phyloP scores from a whole-genome alignment of 2,797 vertebrate species.

The Pipistrellus pipistrellus region DNA sequence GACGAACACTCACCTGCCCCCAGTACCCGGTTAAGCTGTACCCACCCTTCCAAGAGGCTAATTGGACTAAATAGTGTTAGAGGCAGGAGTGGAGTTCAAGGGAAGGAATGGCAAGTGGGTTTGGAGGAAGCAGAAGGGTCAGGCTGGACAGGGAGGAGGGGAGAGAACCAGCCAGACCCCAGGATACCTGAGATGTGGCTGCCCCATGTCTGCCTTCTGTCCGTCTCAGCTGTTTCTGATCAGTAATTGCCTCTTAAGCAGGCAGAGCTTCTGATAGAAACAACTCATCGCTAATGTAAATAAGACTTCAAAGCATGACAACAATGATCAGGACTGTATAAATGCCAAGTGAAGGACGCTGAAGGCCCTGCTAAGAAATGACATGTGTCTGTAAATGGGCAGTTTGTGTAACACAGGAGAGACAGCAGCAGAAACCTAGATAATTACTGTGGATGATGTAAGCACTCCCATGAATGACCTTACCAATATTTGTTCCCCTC shows the following conservation, averaged over 20 bases:
- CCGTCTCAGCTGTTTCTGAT: not conserved
- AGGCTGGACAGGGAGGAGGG: not conserved
- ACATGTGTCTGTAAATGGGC: not conserved
- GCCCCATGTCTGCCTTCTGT: not conserved
- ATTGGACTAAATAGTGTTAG: not conserved
- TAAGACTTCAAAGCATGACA: not conserved
- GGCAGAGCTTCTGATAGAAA: not conserved
- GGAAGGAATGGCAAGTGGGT: not conserved
- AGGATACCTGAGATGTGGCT: accelerated
- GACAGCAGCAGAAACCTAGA: not conserved
- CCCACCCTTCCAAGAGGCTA: not conserved
- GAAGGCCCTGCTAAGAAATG: not conserved
- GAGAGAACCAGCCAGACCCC: not conserved
- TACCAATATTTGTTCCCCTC: not conserved
- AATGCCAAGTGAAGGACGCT: not conserved
- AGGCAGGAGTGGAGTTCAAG: not conserved
- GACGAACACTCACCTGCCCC: too few species aligned
- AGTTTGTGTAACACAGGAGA: not conserved
- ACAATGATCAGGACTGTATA: not conserved
- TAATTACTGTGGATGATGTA: not conserved
- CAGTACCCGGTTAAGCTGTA: not conserved
- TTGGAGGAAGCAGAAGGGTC: not conserved
- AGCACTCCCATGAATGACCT: not conserved
- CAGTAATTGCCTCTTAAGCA: not conserved
- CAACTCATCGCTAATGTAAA: not conserved